phyloP scores from a whole-genome alignment of 1,140 invertebrate genomes.

The Olivierus martensii region DNA sequence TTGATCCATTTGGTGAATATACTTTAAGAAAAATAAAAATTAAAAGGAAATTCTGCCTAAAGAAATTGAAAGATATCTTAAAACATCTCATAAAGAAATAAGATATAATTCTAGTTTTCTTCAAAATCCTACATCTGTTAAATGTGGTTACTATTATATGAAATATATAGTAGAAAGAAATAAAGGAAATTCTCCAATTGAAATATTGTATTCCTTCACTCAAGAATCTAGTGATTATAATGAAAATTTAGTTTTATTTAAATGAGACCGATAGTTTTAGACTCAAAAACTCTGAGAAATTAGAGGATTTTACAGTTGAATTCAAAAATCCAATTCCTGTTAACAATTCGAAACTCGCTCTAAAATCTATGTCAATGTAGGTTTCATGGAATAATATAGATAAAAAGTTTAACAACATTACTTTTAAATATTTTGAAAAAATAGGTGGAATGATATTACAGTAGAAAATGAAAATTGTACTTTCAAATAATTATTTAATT shows the following conservation, averaged over 20 bases:
- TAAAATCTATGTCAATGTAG: background rate
- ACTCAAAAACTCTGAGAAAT: background rate
- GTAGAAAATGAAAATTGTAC: no score
- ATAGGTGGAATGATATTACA: no score
- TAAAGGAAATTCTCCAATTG: background rate
- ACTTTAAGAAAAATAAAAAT: no score
- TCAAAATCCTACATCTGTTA: background rate
- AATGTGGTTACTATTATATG: conserved; percentile 3
- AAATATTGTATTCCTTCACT: background rate
- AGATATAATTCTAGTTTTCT: background rate
- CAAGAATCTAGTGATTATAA: conserved; percentile 1
- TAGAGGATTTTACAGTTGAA: conserved; percentile 2
- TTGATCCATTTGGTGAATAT: conserved; percentile 5
- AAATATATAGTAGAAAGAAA: conserved; percentile 7
- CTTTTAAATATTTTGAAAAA: no score
- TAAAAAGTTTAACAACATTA: background rate
- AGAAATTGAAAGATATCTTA: background rate
- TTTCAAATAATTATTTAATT: background rate
- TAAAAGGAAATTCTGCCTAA: no score
- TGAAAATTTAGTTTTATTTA: background rate
- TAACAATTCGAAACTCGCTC: background rate
- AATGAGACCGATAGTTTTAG: background rate
- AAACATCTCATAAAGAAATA: conserved; percentile 1
- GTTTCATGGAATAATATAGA: background rate
- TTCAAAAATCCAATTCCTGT: background rate